Evolutionary conservation across 2,113 vertebrate species (phyloP), one percentile per base, ranked within the genome.

Genomic region (Trematocara macrostoma): DNA sequence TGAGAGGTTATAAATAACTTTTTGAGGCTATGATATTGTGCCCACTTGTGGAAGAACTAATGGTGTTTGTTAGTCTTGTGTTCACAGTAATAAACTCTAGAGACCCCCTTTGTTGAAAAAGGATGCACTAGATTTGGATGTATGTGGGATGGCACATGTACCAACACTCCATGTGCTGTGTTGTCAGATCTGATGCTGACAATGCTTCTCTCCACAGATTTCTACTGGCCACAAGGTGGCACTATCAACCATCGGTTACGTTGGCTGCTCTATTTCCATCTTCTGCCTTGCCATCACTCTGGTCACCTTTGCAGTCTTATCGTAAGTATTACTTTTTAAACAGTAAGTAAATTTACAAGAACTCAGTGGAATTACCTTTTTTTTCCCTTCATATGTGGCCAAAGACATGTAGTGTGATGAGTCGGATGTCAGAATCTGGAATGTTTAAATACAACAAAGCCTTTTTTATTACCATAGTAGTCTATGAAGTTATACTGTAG

Each of bases 211-310:
- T 81, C 47, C 87, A 81, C 96, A 99, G 99, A 96, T 99, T 71
- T 79, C 96, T 0, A 92, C 15, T 0, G 96, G 93, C 95, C 98
- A 99, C 97, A 95, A 96, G 97, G 96, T 99, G 97, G 99, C 97
- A 79, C 97, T 99, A 51, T 98, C 98, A 52, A 97, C 97, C 95
- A 98, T 99, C 88, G 98, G 97, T 91, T 99, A 99, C 64, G 45
- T 98, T 1, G 99, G 99, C 91, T 99, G 99, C 16, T 97, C 98
- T 1, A 94, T 99, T 85, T 99, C 99, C 14, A 97, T 98, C 93
- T 94, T 98, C 93, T 99, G 98, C 90, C 94, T 99, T 93, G 92
- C 93, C 14, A 96, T 99, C 95, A 99, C 98, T 0, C 96, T 99
- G 90, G 96, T 97, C 93, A 99, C 98, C 14, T 99, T 99, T 76